Base-by-base conservation (phyloP, 2,797 vertebrate genomes). In the Argyrosomus regius region DNA sequence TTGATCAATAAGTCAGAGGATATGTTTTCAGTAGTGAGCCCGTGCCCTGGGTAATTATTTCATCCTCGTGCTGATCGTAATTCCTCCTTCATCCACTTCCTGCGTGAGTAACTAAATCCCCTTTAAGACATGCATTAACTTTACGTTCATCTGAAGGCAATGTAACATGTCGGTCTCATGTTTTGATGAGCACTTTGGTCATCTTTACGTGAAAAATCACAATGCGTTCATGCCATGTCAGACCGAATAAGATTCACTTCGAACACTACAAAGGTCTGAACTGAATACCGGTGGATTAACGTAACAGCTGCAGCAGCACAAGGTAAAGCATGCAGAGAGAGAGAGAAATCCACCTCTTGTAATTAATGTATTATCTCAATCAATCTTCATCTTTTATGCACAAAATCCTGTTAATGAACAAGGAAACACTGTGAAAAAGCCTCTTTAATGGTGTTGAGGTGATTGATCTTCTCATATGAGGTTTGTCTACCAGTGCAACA, bases 21-120 rank as follows among this genome's bases (percentile, higher is more conserved):
- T 71, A 14, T 58, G 53, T 70, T 82, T 75, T 75, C 68, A 70
- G 63, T 13, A 54, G 66, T 35, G 28, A 62, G 68, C 43, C 46
- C 31, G 58, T 24, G 14, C 9, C 10, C 22, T 68, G 12, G 35
- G 45, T 66, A 67, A 67, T 67, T 60, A 60, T 81, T 74, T 68
- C 45, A 67, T 61, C 6, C 57, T 39, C 53, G 39, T 24, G 35
- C 53, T 48, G 57, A 77, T 61, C 6, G 1, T 69, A 39, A 77
- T 72, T 77, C 80, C 49, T 77, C 28, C 22, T 58, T 56, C 11
- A n/a, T 61, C 71, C 43, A 46, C 60, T 57, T 72, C 45, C 66
- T 43, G 35, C 39, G 22, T 60, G 31, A 67, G 72, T 59, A 78
- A 79, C 57, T 70, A 45, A 61, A 78, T 78, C 78, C 39, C 8